Conservation (phyloP, 2,113 vertebrate species). For the Tachysurus vachellii region DNA sequence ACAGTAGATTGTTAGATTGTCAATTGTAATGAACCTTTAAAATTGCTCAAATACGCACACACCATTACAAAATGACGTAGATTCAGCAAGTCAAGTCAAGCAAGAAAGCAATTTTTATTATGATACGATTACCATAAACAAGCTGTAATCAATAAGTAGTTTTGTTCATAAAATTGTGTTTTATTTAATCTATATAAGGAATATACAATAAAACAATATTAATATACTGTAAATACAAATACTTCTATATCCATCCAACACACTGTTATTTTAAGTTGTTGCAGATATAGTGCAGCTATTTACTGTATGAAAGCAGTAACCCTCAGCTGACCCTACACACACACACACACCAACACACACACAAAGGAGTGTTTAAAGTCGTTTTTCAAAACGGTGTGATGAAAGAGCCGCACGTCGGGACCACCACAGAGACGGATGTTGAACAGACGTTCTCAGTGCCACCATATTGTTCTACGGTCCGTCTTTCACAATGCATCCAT, state of each 20-base stretch:
- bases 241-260: not conserved
- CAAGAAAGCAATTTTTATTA: not conserved
- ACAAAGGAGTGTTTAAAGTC: constrained; percentile 58
- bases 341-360: constrained; percentile 6
- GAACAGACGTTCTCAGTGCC: constrained; percentile 58
- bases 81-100: not conserved
- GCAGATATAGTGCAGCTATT: not conserved
- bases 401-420: constrained; percentile 59
- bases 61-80: not conserved
- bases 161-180: not conserved
- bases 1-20: too few relatives aligned
- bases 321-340: constrained; percentile 48
- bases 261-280: not conserved
- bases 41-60: too few relatives aligned
- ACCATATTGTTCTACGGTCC: constrained; percentile 59
- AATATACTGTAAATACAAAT: not conserved
- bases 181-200: not conserved
- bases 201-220: too few relatives aligned
- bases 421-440: constrained; percentile 62
- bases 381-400: constrained; percentile 56
- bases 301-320: not conserved
- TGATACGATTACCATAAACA: not conserved
- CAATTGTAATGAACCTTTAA: not conserved
- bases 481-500: constrained; percentile 61
- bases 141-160: not conserved